Evolutionary conservation across 2,797 vertebrate species (phyloP).

Genomic region (Synaphobranchus kaupii): DNA sequence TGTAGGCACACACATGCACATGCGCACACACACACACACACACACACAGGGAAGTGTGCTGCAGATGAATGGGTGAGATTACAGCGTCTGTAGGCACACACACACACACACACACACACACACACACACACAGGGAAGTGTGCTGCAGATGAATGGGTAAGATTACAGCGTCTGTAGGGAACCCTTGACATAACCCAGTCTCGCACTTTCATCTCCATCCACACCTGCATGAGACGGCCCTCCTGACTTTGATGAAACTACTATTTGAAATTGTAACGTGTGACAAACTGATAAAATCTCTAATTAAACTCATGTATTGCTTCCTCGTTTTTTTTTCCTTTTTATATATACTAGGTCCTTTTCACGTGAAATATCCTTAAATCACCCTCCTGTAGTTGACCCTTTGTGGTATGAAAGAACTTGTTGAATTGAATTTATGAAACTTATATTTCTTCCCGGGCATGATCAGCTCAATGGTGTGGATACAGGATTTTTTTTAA

Average conservation of each 20-base stretch:
- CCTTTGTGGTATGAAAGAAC: no score
- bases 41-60: no score
- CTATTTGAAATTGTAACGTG: not conserved
- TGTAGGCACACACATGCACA: no score
- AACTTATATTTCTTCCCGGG: no score
- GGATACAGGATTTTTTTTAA: no score
- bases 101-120: no score
- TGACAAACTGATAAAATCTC: not conserved
- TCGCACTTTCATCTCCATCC: not conserved
- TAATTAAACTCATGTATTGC: not conserved
- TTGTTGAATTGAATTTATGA: no score
- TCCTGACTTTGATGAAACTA: not conserved
- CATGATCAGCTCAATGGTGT: no score
- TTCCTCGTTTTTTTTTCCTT: not conserved
- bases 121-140: not conserved
- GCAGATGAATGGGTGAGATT: not conserved
- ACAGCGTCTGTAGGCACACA: not conserved
- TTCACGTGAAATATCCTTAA: not conserved
- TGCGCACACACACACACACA: no score
- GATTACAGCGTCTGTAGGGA: not conserved
- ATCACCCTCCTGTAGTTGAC: not conserved
- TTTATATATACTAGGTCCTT: not conserved
- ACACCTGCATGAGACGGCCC: conserved; percentile 15
- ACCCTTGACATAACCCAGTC: not conserved
- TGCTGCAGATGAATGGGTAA: not conserved